phyloP scores from a whole-genome alignment of 1,140 invertebrate genomes.

The Anastrepha ludens region DNA sequence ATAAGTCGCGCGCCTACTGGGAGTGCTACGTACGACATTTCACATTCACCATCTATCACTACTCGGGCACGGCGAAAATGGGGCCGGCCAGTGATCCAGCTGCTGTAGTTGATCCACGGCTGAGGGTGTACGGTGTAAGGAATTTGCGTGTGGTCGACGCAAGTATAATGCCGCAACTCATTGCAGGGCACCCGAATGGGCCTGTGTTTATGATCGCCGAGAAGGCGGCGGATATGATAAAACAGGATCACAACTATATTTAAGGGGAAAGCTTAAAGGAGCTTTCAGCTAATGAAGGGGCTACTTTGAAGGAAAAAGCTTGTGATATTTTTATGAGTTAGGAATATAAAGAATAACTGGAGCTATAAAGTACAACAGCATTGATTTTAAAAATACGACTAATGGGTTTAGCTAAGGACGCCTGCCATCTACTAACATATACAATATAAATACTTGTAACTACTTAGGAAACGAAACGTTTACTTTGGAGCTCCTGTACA shows the following conservation, averaged over 20 bases:
- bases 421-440: no score
- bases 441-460: no score
- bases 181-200: constrained; percentile 81
- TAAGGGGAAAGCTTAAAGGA: constrained; percentile 52
- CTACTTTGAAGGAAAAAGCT: neutral
- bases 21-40: constrained; percentile 81
- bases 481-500: no score
- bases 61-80: constrained; percentile 90
- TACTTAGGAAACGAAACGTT: no score
- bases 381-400: no score
- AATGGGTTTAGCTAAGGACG: no score
- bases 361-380: no score
- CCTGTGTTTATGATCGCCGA: constrained; percentile 84
- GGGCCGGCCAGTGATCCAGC: constrained; percentile 80
- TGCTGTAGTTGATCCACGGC: constrained; percentile 83
- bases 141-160: constrained; percentile 85
- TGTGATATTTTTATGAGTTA: neutral
- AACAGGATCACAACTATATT: constrained; percentile 75
- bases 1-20: constrained; percentile 83
- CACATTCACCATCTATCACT: constrained; percentile 85
- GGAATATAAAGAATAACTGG: no score
- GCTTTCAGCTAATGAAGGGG: neutral
- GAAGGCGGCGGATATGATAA: constrained; percentile 81
- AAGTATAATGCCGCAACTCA: constrained; percentile 80
- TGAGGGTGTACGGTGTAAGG: constrained; percentile 82